Evolutionary conservation across 2,797 vertebrate species (phyloP).

Genomic region (Rhinichthys osculus): DNA sequence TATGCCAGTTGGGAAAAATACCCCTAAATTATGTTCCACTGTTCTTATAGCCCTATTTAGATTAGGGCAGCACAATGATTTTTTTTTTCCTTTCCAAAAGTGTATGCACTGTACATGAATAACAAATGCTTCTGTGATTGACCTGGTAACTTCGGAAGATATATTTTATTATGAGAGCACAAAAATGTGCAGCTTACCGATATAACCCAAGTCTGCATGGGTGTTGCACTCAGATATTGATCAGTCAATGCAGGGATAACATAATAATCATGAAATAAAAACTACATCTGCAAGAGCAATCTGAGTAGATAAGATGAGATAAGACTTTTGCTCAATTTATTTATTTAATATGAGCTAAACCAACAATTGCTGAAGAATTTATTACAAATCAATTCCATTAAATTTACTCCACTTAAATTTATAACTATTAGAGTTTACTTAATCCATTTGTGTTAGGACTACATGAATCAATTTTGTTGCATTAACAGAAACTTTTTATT

Average conservation of each 20-base stretch:
- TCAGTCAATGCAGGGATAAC: conserved; percentile 4
- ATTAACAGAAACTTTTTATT: neutral
- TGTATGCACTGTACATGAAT: neutral
- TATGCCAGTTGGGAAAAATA: neutral
- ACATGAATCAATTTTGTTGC: neutral
- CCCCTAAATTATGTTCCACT: neutral
- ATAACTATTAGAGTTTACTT: neutral
- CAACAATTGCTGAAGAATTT: neutral
- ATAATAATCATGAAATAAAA: neutral
- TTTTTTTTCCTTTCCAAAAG: neutral
- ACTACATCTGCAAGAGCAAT: neutral
- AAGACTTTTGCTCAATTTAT: neutral
- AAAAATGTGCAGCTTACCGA: neutral
- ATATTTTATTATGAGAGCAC: neutral
- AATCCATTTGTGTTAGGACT: neutral
- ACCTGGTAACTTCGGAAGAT: neutral
- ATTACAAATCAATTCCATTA: neutral
- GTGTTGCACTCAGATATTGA: neutral
- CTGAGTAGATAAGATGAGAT: too few species aligned
- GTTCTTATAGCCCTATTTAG: neutral
- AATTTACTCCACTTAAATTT: neutral
- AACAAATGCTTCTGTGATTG: neutral
- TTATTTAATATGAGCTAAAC: neutral
- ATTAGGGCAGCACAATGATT: neutral
- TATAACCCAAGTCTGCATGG: neutral